Evolutionary conservation across 2,113 vertebrate species (phyloP), one percentile per base, ranked within the genome.

Genomic region (Malurus alboscapulatus): DNA sequence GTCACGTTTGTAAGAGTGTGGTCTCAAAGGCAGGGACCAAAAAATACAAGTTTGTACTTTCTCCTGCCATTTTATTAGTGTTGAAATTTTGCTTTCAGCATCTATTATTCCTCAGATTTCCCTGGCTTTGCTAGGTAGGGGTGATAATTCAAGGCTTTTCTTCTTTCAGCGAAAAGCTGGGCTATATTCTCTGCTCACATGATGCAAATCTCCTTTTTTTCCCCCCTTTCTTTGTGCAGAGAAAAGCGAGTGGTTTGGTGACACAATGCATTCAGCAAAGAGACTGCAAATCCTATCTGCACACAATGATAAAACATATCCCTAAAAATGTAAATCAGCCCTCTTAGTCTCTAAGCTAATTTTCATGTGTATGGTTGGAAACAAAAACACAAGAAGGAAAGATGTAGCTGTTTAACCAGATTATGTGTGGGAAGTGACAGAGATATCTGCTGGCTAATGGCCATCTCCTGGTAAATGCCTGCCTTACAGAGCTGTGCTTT

Each of bases 391-490:
- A 89, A 91, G 93, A 79, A 76, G 68, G 59, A 59, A 94, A 90
- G 89, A 96, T 92, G 84, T 94, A 95, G 94, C 96, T 94, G 93
- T 94, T 95, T 93, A 93, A 96, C 74, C 91, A 96, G 94, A 96
- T 96, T 94, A 94, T 95, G 91, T 94, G 69, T 34, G 77, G 93
- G 69, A 79, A 90, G 79, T 90, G 93, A 95, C 92, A 92, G 75
- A 83, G 88, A 90, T 93, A 85, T 45, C 30, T 69, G 82, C 93
- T 95, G 93, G 94, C 94, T 92, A 62, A 86, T 80, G 62, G 95
- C 93, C 96, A 93, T 90, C 66, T 83, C 88, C 90, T 77, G 88
- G 50, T 91, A 61, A 76, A 79, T 9, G 75, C 27, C 50, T 87
- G 93, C 84, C 63, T 55, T 67, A 62, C 74, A 3, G 47, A 32